Evolutionary conservation across 23 tunicate species (phyloP).

Genomic region (Trididemnum miniatum): DNA sequence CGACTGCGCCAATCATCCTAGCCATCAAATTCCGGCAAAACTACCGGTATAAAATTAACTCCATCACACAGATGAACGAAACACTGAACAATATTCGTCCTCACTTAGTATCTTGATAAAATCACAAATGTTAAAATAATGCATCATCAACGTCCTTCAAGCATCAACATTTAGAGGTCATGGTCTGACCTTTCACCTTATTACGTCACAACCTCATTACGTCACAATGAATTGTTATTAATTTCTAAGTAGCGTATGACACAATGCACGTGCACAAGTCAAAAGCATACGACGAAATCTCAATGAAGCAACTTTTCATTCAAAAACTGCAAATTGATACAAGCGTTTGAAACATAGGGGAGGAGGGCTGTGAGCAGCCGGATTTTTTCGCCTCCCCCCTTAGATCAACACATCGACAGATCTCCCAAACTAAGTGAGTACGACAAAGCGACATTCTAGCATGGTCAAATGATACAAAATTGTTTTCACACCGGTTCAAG

Average conservation of each 20-base stretch:
- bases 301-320: constrained; percentile 10
- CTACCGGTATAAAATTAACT: no score
- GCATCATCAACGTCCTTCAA: no score
- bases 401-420: neutral
- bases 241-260: no score
- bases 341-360: no score
- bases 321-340: constrained; percentile 5
- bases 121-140: no score
- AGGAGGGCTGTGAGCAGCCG: neutral
- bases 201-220: constrained; percentile 16
- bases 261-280: constrained; percentile 17
- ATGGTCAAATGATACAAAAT: neutral
- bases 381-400: neutral
- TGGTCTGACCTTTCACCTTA: constrained; percentile 15
- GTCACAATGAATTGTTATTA: neutral
- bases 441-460: neutral
- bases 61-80: no score
- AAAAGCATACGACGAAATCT: constrained; percentile 28
- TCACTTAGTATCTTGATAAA: no score
- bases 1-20: no score
- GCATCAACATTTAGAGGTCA: neutral
- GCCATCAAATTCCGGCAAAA: no score
- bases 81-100: no score
- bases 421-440: neutral
- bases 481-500: constrained; percentile 44